A percentile compares a stretch with the other conserved stretches of the same genome.
These are phyloP conservation scores for Nasua narica DNA, from an alignment of 2,797 vertebrate genomes.

Conservation along the genomic window DNA sequence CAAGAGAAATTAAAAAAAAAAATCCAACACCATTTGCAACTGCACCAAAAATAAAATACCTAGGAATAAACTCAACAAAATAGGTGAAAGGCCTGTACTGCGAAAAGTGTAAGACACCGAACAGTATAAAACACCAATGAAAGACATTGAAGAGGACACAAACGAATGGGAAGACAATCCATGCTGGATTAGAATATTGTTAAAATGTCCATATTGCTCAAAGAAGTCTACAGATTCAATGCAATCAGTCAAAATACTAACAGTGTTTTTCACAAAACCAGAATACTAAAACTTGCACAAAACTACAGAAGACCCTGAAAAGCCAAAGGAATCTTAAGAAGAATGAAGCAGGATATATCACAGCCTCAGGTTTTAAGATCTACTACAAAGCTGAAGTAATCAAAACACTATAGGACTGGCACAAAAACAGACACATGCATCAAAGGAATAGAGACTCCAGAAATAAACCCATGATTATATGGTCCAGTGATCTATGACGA, in stretches of 20 bases:
- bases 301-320: neutral
- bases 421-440: neutral
- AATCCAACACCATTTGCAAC: neutral
- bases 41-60: neutral
- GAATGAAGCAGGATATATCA: neutral
- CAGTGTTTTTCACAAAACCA: neutral
- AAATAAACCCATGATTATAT: neutral
- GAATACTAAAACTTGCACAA: neutral
- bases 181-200: neutral
- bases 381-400: neutral
- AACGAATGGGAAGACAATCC: neutral
- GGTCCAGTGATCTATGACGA: neutral
- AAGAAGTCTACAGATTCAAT: neutral
- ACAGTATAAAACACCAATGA: neutral
- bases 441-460: neutral
- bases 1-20: neutral
- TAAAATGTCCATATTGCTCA: neutral
- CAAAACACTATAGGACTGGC: neutral
- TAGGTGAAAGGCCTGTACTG: neutral
- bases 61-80: neutral
- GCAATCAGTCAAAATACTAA: neutral
- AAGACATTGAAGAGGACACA: neutral
- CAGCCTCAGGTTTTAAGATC: neutral
- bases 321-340: neutral
- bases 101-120: fast-evolving